These are phyloP conservation scores for Coranthus polyacanthus DNA, from an alignment of 2,797 vertebrate species.

Conservation along the genomic window DNA sequence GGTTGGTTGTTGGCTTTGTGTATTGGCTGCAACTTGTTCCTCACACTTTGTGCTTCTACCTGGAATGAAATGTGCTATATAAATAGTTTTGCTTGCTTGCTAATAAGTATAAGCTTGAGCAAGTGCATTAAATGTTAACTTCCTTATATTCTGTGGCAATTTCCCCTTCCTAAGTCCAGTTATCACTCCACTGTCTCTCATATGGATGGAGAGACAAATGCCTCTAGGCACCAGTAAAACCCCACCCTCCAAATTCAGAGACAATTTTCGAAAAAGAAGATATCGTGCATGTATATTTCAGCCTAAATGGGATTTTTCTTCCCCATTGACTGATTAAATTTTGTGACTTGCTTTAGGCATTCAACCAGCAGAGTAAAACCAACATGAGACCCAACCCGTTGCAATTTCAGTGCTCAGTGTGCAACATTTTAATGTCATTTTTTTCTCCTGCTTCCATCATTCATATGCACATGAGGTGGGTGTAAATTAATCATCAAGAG, in stretches of 20 bases:
- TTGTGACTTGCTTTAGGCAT: slow-evolving; percentile 55
- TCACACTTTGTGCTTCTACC: too few species aligned
- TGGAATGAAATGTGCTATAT: too few species aligned
- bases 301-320: slow-evolving; percentile 54
- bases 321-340: slow-evolving; percentile 62
- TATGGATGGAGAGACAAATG: slow-evolving; percentile 15
- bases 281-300: slow-evolving; percentile 40
- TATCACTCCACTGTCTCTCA: slow-evolving; percentile 37
- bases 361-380: slow-evolving; percentile 41
- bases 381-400: slow-evolving; percentile 37
- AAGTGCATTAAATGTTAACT: slow-evolving; percentile 21
- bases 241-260: slow-evolving; percentile 39
- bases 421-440: slow-evolving; percentile 45
- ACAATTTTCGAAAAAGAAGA: slow-evolving; percentile 51
- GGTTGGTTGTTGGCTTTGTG: too few species aligned
- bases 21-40: too few species aligned
- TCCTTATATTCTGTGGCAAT: slow-evolving; percentile 1
- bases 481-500: slow-evolving; percentile 51
- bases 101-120: slow-evolving; percentile 1
- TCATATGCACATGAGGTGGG: slow-evolving; percentile 38
- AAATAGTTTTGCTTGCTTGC: background rate
- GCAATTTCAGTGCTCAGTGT: slow-evolving; percentile 18
- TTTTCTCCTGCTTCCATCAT: slow-evolving; percentile 40
- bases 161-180: slow-evolving; percentile 29
- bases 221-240: slow-evolving; percentile 45